Percentiles rank a stretch among this genome's conserved stretches.
Evolutionary conservation across 2,113 vertebrate species (phyloP).

Genomic region (Caretta caretta): DNA sequence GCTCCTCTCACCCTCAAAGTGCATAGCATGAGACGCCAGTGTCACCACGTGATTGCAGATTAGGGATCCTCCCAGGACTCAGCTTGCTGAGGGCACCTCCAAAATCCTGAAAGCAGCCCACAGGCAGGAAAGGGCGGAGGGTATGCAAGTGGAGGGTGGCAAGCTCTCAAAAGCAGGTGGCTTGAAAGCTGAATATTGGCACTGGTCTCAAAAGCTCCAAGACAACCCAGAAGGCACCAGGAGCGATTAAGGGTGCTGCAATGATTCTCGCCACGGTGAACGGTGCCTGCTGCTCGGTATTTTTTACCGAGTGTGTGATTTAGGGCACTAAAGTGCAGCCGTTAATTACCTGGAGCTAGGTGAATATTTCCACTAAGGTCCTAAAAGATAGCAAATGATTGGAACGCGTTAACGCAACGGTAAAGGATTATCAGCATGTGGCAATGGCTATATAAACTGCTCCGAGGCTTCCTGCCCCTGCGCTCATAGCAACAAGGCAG

Average conservation of each 20-base stretch:
- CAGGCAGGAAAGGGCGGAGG: not conserved
- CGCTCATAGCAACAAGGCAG: not conserved
- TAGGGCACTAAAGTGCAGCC: not conserved
- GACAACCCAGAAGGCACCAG: not conserved
- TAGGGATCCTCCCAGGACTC: not conserved
- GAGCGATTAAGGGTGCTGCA: not conserved
- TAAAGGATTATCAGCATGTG: not conserved
- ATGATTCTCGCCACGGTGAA: not conserved
- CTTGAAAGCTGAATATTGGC: not conserved
- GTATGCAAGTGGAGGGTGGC: not conserved
- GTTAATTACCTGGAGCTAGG: constrained; percentile 16
- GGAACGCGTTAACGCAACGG: not conserved
- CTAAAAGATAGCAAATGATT: not conserved
- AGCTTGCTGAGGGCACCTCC: not conserved
- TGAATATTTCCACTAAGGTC: not conserved
- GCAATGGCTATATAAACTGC: not conserved
- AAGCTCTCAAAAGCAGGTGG: not conserved
- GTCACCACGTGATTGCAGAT: not conserved
- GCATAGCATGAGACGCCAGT: not conserved
- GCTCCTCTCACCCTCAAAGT: not conserved
- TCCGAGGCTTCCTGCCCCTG: no score
- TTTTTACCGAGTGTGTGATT: constrained; percentile 39
- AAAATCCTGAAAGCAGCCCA: no score
- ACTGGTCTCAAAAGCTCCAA: not conserved
- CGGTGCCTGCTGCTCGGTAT: not conserved